phyloP scores from a whole-genome alignment of 2,888 invertebrate genomes.

The Leptopterna dolabrata region DNA sequence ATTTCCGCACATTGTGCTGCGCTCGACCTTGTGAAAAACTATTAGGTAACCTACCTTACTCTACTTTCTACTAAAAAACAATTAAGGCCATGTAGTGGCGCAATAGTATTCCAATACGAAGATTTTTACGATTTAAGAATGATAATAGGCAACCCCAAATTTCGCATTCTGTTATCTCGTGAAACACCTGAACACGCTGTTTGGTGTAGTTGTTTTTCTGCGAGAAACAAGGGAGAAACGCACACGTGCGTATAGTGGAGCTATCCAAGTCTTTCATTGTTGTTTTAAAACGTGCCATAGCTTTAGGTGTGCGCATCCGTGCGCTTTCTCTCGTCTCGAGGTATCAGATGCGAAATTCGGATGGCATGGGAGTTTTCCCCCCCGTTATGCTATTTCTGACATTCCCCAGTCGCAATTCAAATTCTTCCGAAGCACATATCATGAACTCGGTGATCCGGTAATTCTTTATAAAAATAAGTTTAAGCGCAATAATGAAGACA shows the following conservation, averaged over 20 bases:
- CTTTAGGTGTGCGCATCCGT: constrained; percentile 2
- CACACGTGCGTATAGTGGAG: constrained; percentile 1
- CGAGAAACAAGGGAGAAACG: background rate
- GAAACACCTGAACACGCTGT: no score
- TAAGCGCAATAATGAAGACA: background rate
- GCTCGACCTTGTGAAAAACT: background rate
- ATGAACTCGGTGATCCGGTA: background rate
- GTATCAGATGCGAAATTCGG: background rate
- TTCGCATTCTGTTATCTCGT: background rate
- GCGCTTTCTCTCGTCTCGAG: background rate
- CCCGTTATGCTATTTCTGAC: background rate
- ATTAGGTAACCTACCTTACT: background rate
- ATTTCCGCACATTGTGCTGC: background rate
- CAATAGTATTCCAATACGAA: background rate
- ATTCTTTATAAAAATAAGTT: background rate
- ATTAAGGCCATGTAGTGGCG: background rate
- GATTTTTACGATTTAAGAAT: background rate
- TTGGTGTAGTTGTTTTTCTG: background rate
- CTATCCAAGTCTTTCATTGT: constrained; percentile 47
- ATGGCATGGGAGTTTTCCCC: background rate
- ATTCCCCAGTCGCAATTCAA: background rate
- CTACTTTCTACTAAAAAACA: background rate
- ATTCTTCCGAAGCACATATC: background rate
- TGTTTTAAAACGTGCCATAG: constrained; percentile 36
- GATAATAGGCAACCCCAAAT: background rate